Conservation (phyloP, 37 sponge, comb jelly and placozoan species). For the Trichoplax adhaerens region DNA sequence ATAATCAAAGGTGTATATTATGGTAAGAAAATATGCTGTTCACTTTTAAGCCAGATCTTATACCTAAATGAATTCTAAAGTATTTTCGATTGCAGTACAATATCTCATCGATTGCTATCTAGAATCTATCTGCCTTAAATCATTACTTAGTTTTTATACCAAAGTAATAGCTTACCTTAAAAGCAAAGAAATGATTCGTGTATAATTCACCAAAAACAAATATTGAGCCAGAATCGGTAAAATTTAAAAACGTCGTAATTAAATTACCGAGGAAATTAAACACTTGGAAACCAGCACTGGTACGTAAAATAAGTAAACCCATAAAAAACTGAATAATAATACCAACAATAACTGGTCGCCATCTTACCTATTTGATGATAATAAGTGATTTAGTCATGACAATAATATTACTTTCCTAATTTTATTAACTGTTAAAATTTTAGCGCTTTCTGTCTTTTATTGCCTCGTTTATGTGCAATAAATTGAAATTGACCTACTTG, state of each 20-base stretch:
- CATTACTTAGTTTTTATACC: no score
- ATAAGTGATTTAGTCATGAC: not conserved
- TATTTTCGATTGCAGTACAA: not conserved
- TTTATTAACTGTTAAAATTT: not conserved
- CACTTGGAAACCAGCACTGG: slow-evolving; percentile 4
- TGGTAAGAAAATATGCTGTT: no score
- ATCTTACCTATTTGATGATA: not conserved
- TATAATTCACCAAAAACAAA: no score
- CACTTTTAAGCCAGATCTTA: no score
- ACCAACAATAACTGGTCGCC: slow-evolving; percentile 15
- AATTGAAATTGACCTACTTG: not conserved
- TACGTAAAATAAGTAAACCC: slow-evolving; percentile 11
- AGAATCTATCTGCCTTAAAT: no score
- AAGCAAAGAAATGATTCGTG: no score
- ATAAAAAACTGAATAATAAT: slow-evolving; percentile 11
- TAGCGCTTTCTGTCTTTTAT: no score
- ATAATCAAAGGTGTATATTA: no score
- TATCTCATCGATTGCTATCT: no score
- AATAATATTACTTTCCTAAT: not conserved
- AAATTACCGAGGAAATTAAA: slow-evolving; percentile 18
- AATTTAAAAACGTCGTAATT: not conserved
- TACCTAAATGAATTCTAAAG: not conserved
- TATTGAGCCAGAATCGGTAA: no score
- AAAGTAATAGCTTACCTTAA: no score
- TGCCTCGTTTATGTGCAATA: not conserved